Evolutionary conservation across 2,797 vertebrate species (phyloP).

Genomic region (Oreochromis grahami): DNA sequence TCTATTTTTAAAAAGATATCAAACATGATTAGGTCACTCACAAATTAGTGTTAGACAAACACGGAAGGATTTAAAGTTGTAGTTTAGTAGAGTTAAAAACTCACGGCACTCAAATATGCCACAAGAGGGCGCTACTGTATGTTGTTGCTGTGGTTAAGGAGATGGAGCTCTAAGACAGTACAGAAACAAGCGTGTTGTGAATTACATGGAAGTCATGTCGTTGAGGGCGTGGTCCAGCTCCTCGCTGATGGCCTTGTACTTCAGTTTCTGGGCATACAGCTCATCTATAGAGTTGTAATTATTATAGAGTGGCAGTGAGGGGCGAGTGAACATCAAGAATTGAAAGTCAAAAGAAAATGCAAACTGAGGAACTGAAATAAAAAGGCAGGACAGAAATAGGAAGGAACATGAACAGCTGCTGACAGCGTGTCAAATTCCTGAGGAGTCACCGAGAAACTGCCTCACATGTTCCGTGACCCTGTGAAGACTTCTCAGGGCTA

Average conservation of each 20-base stretch:
- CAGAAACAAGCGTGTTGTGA: conserved; percentile 59
- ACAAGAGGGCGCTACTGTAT: conserved; percentile 47
- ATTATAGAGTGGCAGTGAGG: conserved; percentile 14
- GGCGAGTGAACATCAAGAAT: conserved; percentile 32
- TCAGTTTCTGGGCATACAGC: conserved; percentile 98
- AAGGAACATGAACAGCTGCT: conserved; percentile 53
- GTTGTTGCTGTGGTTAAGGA: background rate
- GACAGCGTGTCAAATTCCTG: conserved; percentile 62
- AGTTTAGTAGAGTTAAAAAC: background rate
- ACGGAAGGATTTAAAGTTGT: background rate
- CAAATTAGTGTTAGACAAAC: background rate
- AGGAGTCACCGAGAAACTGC: conserved; percentile 60
- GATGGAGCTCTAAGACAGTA: background rate
- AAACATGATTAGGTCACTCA: background rate
- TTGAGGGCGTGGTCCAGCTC: conserved; percentile 99
- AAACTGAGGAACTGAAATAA: conserved; percentile 21
- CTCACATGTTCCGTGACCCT: conserved; percentile 47
- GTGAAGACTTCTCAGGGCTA: background rate
- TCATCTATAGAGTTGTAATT: conserved; percentile 84
- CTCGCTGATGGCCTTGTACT: conserved; percentile 99
- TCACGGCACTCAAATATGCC: conserved; percentile 40
- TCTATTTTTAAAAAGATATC: background rate
- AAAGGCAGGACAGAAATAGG: conserved; percentile 53
- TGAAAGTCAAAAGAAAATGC: conserved; percentile 7
- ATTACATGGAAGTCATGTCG: conserved; percentile 99